phyloP scores from a whole-genome alignment of 2,888 invertebrate species.

The Macaria notata region DNA sequence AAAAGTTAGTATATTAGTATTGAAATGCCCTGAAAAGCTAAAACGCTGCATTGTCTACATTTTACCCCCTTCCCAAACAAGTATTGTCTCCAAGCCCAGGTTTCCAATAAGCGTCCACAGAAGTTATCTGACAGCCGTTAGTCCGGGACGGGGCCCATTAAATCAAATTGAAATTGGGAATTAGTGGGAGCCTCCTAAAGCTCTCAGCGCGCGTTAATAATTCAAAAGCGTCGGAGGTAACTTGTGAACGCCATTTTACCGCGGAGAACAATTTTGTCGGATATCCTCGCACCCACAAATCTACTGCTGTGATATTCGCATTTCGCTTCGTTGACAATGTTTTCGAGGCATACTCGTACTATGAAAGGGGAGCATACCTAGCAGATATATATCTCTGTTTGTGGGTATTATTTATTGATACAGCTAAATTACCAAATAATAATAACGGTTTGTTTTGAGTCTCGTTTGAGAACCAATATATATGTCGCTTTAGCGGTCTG shows the following conservation, averaged over 20 bases:
- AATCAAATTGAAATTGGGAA: constrained; percentile 20
- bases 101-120: constrained; percentile 9
- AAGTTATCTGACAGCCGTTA: constrained; percentile 8
- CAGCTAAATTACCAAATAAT: no score
- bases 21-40: no score
- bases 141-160: constrained; percentile 9
- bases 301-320: constrained; percentile 2
- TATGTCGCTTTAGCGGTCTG: no score
- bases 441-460: no score
- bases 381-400: no score
- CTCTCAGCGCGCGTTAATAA: constrained; percentile 23
- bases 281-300: constrained; percentile 1
- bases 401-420: no score
- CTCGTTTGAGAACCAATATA: no score
- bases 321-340: background rate
- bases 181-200: constrained; percentile 12
- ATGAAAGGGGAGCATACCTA: no score
- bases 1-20: no score
- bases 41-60: no score
- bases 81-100: background rate
- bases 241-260: background rate
- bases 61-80: no score
- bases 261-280: constrained; percentile 1
- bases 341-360: no score
- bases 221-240: constrained; percentile 14